A percentile compares a stretch with the other conserved stretches of the same genome.
Evolutionary conservation across 2,888 invertebrate species (phyloP).

Genomic region (Nipponacmea schrenckii): DNA sequence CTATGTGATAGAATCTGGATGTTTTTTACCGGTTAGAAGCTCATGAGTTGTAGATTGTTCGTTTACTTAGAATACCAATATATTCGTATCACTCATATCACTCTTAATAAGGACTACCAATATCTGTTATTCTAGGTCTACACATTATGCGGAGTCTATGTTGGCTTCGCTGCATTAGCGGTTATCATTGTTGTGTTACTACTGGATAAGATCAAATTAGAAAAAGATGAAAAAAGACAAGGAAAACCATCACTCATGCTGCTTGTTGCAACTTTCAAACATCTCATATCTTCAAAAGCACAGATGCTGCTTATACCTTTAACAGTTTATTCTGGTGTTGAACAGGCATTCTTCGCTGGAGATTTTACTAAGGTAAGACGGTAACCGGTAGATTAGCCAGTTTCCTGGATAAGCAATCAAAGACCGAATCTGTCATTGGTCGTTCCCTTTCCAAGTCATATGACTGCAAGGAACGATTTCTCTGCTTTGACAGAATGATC

Average conservation of each 20-base stretch:
- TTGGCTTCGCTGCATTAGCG: constrained; percentile 86
- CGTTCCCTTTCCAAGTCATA: too few relatives aligned
- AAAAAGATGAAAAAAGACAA: constrained; percentile 32
- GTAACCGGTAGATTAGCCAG: constrained; percentile 12
- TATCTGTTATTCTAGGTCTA: constrained; percentile 76
- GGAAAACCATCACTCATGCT: constrained; percentile 39
- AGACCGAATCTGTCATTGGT: too few relatives aligned
- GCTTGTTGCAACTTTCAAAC: constrained; percentile 80
- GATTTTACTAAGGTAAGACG: constrained; percentile 70
- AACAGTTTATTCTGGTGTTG: constrained; percentile 96
- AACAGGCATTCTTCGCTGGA: constrained; percentile 95
- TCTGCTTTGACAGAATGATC: too few relatives aligned
- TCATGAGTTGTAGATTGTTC: too few relatives aligned
- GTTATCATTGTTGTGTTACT: constrained; percentile 87
- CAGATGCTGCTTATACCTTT: constrained; percentile 93
- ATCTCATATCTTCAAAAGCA: constrained; percentile 84
- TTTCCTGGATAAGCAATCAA: too few relatives aligned
- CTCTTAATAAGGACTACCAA: too few relatives aligned
- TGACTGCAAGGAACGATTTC: too few relatives aligned
- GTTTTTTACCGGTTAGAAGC: too few relatives aligned
- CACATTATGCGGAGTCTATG: constrained; percentile 88
- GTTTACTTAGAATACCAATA: too few relatives aligned
- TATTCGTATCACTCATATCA: too few relatives aligned
- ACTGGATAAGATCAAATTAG: constrained; percentile 75
- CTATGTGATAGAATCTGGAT: too few relatives aligned